Conservation (phyloP, 2,113 vertebrate species). For the Eurystomus gularis region DNA sequence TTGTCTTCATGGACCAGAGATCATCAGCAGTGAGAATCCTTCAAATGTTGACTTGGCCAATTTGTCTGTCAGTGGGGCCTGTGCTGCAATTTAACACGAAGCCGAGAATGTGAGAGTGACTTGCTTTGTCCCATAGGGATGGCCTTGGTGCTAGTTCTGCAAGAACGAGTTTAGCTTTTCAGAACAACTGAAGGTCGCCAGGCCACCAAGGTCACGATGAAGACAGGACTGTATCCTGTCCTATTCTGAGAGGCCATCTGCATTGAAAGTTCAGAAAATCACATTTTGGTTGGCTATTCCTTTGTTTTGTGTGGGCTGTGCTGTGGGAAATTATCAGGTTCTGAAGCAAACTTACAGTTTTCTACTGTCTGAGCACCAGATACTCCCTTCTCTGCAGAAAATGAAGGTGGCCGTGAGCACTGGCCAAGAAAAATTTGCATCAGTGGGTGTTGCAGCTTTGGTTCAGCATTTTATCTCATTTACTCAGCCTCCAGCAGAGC, state of each 20-base stretch:
- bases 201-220: not conserved
- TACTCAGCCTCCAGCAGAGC: constrained; percentile 41
- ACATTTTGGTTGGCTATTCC: not conserved
- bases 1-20: constrained; percentile 53
- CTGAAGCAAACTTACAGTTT: not conserved
- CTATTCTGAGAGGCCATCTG: not conserved
- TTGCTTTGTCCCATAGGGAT: not conserved
- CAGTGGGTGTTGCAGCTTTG: constrained; percentile 43
- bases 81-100: not conserved
- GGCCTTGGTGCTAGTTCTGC: not conserved
- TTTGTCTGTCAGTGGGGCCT: constrained; percentile 41
- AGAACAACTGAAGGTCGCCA: not conserved
- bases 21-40: constrained; percentile 42
- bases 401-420: constrained; percentile 13
- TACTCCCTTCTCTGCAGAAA: constrained; percentile 26
- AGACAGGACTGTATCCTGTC: not conserved
- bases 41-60: constrained; percentile 56
- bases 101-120: not conserved
- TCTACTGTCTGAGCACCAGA: not conserved
- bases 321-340: not conserved
- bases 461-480: constrained; percentile 57
- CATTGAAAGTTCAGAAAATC: not conserved
- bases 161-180: not conserved
- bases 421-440: constrained; percentile 49
- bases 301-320: not conserved